A percentile compares a stretch with the other conserved stretches of the same genome.
Evolutionary conservation across 2,888 invertebrate species (phyloP).

Genomic region (Diplolepis rosae): DNA sequence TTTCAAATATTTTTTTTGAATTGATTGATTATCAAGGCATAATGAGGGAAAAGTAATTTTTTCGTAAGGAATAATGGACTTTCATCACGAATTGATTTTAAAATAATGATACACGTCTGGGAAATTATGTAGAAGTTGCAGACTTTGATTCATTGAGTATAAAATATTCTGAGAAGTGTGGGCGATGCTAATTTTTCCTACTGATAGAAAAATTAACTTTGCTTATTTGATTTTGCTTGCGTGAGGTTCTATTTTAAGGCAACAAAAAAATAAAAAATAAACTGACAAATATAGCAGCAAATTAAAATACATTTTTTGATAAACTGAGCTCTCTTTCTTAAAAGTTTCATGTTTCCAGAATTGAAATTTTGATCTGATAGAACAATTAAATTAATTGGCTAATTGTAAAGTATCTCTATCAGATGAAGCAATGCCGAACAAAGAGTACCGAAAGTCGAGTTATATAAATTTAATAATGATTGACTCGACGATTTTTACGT

Average conservation of each 20-base stretch:
- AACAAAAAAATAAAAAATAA: neutral
- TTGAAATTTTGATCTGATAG: neutral
- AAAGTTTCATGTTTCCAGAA: neutral
- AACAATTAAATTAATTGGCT: conserved; percentile 7
- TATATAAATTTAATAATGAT: conserved; percentile 23
- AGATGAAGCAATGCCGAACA: conserved; percentile 24
- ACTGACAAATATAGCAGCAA: neutral
- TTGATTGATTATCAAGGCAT: too few species aligned
- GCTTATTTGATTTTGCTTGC: neutral
- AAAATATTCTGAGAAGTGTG: neutral
- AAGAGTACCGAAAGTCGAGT: conserved; percentile 18
- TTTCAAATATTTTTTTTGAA: neutral
- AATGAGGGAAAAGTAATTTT: too few species aligned
- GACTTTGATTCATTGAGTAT: conserved; percentile 7
- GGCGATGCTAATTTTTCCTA: neutral
- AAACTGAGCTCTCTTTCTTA: neutral
- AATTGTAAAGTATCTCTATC: conserved; percentile 5
- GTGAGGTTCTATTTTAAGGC: neutral
- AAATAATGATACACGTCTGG: too few species aligned
- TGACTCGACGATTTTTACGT: conserved; percentile 23
- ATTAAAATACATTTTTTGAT: neutral
- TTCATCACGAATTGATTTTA: too few species aligned
- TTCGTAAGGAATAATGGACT: too few species aligned
- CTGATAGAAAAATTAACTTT: neutral
- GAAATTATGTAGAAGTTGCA: too few species aligned